Base-by-base conservation (phyloP, 2,113 vertebrate genomes). In the Platanista minor region DNA sequence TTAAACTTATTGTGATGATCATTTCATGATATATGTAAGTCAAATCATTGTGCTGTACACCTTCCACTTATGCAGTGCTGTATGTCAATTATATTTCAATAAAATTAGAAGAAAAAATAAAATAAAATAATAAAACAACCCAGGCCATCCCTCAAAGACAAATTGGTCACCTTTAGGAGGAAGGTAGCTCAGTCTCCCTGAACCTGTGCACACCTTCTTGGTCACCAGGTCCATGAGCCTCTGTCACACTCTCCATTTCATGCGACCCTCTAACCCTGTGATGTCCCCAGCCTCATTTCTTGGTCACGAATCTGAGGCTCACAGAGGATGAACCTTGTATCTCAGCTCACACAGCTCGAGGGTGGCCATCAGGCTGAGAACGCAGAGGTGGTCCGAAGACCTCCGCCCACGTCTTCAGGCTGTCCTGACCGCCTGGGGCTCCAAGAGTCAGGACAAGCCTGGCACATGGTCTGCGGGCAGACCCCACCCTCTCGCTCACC, bases 401-500 rank as follows among this genome's bases (percentile, higher is more conserved):
- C 39, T n/a, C 41, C 7, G 8, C 31, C 61, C 13, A 12, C 0
- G 21, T 25, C 59, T 59, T 61, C 69, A 36, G 49, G 25, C 21
- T 20, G 18, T 81, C 15, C 21, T 12, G 31, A 62, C 43, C 10
- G 4, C 69, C 33, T 13, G 33, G 13, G 78, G 23, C 39, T n/a
- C 27, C n/a, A 8, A 1, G 29, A 36, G n/a, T 23, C 23, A 54
- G 41, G 66, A n/a, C 46, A 23, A 4, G 8, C 13, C n/a, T 3
- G 14, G 8, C 21, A 12, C 1, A 4, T 4, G 14, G 4, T 10
- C 23, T 5, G 4, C 0, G 2, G 33, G 82, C 33, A 49, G 29
- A 25, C 41, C 29, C 21, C 3, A 4, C 29, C 57, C 78, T 8
- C 18, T 36, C 0, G 0, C 96, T 95, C 82, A 98, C 97, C 96